Evolutionary conservation across 2,888 invertebrate species (phyloP), one percentile per base, ranked within the genome.

Genomic region (Fragum fragum): DNA sequence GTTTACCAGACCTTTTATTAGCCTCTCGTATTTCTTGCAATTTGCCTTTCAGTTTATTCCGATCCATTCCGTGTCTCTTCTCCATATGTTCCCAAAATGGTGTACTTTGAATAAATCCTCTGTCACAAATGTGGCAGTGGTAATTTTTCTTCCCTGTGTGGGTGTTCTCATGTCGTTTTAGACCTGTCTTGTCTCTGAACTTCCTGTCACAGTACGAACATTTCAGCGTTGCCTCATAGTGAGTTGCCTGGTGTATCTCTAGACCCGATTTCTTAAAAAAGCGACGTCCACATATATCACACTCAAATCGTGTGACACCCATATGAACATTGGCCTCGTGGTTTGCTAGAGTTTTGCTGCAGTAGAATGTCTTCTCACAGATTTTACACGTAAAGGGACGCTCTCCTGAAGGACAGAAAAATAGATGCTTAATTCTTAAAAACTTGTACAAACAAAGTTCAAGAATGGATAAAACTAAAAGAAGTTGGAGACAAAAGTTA

Each of bases 41-140:
- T 47, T 77, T 76, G 7, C 74, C 73, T 53, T 83, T 83, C 32
- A 83, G 71, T 23, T 73, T 71, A 23, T 57, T 74, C 0, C 76
- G 66, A 69, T 72, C 32, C 73, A 83, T 83, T 21, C 63, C 61
- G 70, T 85, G 85, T 1, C 76, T 59, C 63, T 81, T 82, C 69
- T 85, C 85, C 85, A 85, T 85, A 28, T 85, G 85, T 5, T 72
- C 74, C 78, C 82, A 85, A 59, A 80, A 85, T 36, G 85, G 85
- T 29, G 82, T 85, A 68, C 85, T 82, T 61, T 85, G 85, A 26
- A 82, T 82, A 63, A 85, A 85, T 21, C 78, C 85, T 53, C 80
- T 80, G 29, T 79, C 71, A 81, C 85, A 85, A 5, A 85, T 57
- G 53, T 85, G 85, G 55, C 85, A 85, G 39, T 76, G 57, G 57